Evolutionary conservation across 2,797 vertebrate species (phyloP).

Genomic region (Chanos chanos): DNA sequence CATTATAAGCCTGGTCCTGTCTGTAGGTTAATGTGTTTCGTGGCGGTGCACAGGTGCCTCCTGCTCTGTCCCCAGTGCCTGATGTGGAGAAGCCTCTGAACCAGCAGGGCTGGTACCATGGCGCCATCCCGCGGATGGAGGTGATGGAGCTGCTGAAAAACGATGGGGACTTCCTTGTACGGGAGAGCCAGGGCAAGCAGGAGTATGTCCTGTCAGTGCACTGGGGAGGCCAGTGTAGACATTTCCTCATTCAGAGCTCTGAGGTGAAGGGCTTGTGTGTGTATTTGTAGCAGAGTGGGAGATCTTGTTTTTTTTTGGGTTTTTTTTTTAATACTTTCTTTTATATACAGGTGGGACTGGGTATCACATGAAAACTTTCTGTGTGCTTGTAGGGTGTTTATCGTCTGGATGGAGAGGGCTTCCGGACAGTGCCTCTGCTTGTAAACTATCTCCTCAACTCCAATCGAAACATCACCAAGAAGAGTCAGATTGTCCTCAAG

Average conservation of each 20-base stretch:
- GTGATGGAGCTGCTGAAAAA: slow-evolving; percentile 81
- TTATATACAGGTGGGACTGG: neutral
- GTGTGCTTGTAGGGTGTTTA: slow-evolving; percentile 75
- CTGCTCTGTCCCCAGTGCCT: slow-evolving; percentile 58
- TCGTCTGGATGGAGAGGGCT: slow-evolving; percentile 87
- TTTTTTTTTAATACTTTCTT: neutral
- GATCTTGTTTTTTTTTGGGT: neutral
- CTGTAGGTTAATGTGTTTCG: slow-evolving; percentile 39
- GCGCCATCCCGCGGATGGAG: slow-evolving; percentile 84
- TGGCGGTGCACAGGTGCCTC: slow-evolving; percentile 69
- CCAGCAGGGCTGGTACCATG: slow-evolving; percentile 94
- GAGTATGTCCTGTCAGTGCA: slow-evolving; percentile 89
- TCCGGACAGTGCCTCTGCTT: slow-evolving; percentile 80
- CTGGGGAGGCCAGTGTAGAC: slow-evolving; percentile 81
- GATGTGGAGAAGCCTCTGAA: slow-evolving; percentile 83
- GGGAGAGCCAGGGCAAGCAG: slow-evolving; percentile 92
- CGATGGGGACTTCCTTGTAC: slow-evolving; percentile 85
- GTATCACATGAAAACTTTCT: too few species aligned
- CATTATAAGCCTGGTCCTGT: neutral
- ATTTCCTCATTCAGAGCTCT: slow-evolving; percentile 88
- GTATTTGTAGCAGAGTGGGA: neutral
- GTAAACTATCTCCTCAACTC: slow-evolving; percentile 77
- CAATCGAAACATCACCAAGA: slow-evolving; percentile 81
- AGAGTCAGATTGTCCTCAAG: slow-evolving; percentile 72
- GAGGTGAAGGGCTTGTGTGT: slow-evolving; percentile 66